phyloP scores from a whole-genome alignment of 1,140 invertebrate genomes.

The Caenorhabditis latens region DNA sequence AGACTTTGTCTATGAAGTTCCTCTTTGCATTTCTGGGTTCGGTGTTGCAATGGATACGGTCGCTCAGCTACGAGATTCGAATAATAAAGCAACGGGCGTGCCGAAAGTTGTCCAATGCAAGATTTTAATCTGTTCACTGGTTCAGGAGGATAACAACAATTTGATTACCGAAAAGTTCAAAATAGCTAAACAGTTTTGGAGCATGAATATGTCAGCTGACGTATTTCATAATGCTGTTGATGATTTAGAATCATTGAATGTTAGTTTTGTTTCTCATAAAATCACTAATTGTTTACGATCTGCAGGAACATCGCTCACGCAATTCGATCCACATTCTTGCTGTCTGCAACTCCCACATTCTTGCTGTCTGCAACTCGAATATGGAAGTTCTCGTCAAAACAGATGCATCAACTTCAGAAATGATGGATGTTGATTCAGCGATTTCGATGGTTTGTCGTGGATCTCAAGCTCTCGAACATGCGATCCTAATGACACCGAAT shows the following conservation, averaged over 20 bases:
- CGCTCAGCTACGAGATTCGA: background rate
- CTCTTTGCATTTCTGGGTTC: constrained; percentile 54
- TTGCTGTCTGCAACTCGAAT: background rate
- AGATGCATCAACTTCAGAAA: background rate
- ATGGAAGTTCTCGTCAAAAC: background rate
- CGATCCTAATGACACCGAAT: background rate
- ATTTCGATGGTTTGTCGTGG: background rate
- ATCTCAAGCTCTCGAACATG: background rate
- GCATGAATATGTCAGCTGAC: constrained; percentile 12
- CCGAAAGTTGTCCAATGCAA: background rate
- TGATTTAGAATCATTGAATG: constrained; percentile 6
- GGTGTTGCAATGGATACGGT: constrained; percentile 48
- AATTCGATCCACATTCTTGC: no score
- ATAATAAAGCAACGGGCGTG: background rate
- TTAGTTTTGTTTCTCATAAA: background rate
- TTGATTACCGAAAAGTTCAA: constrained; percentile 33
- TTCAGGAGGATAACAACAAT: background rate
- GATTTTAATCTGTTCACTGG: background rate
- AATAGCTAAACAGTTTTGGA: constrained; percentile 36
- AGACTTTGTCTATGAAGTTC: constrained; percentile 6
- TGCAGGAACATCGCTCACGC: constrained; percentile 7
- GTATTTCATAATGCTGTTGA: constrained; percentile 9
- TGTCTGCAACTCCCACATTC: constrained; percentile 35
- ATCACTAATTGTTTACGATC: background rate
- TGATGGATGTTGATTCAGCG: background rate